phyloP scores from a whole-genome alignment of 2,113 vertebrate species.

The Helogale parvula region DNA sequence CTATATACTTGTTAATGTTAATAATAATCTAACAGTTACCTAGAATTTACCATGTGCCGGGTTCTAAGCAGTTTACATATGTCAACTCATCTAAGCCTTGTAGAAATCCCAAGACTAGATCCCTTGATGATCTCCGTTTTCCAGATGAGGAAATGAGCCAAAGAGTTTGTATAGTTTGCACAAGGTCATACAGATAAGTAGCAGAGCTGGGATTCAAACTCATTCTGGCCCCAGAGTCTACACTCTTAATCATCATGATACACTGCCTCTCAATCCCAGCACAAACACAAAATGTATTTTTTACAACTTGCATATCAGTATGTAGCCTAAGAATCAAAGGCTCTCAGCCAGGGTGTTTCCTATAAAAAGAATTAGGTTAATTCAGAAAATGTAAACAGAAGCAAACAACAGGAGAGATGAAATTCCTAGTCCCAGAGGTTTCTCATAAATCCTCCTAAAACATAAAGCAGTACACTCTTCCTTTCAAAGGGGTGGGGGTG shows the following conservation, averaged over 20 bases:
- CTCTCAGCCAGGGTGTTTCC: conserved; percentile 1
- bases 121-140: conserved; percentile 9
- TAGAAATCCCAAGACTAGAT: background rate
- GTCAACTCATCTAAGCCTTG: background rate
- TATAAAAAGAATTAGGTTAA: conserved; percentile 69
- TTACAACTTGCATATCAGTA: background rate
- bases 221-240: background rate
- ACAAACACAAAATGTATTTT: background rate
- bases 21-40: background rate
- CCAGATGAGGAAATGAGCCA: background rate
- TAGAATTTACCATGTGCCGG: background rate
- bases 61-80: background rate
- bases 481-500: background rate
- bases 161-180: background rate
- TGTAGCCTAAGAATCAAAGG: conserved; percentile 26
- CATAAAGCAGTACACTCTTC: conserved; percentile 32
- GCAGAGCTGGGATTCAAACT: background rate
- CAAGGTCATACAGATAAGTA: background rate
- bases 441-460: conserved; percentile 55
- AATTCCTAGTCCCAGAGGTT: conserved; percentile 48
- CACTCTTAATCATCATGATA: background rate
- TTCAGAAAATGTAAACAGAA: conserved; percentile 68
- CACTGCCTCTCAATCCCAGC: background rate
- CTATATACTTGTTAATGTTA: background rate
- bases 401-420: conserved; percentile 46